Evolutionary conservation across 2,888 invertebrate genomes (phyloP).

Genomic region (Mesorhabditis spiculigera): DNA sequence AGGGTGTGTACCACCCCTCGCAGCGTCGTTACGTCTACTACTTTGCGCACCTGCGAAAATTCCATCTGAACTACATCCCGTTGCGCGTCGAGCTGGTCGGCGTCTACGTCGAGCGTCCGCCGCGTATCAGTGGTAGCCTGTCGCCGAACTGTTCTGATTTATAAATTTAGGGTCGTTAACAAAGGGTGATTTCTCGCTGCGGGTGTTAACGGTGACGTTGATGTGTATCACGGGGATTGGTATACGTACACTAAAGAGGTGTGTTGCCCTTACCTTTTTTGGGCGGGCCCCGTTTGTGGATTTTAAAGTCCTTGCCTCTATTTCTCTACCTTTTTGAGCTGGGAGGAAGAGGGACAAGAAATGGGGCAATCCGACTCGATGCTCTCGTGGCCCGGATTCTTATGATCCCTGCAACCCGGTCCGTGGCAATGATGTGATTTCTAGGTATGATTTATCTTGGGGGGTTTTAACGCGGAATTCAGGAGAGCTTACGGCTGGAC

Average conservation of each 20-base stretch:
- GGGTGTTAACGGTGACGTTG: slow-evolving; percentile 46
- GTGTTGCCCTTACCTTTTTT: slow-evolving; percentile 5
- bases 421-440: slow-evolving; percentile 23
- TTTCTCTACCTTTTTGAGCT: too few relatives aligned
- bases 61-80: slow-evolving; percentile 65
- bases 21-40: slow-evolving; percentile 95
- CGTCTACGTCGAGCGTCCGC: slow-evolving; percentile 69
- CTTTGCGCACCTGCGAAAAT: slow-evolving; percentile 73
- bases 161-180: slow-evolving; percentile 60
- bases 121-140: slow-evolving; percentile 52
- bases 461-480: slow-evolving; percentile 5
- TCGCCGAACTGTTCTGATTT: background rate
- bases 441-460: slow-evolving; percentile 16
- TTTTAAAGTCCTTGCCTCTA: background rate
- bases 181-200: slow-evolving; percentile 34
- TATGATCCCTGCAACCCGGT: slow-evolving; percentile 26
- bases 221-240: slow-evolving; percentile 38
- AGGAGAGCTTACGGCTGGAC: slow-evolving; percentile 54
- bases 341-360: too few relatives aligned
- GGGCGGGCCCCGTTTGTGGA: background rate
- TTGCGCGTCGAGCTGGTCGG: slow-evolving; percentile 71
- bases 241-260: slow-evolving; percentile 29
- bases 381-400: slow-evolving; percentile 16
- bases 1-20: slow-evolving; percentile 92
- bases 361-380: background rate